phyloP scores from a whole-genome alignment of 2,888 invertebrate genomes.

The Mycalesis mineus region DNA sequence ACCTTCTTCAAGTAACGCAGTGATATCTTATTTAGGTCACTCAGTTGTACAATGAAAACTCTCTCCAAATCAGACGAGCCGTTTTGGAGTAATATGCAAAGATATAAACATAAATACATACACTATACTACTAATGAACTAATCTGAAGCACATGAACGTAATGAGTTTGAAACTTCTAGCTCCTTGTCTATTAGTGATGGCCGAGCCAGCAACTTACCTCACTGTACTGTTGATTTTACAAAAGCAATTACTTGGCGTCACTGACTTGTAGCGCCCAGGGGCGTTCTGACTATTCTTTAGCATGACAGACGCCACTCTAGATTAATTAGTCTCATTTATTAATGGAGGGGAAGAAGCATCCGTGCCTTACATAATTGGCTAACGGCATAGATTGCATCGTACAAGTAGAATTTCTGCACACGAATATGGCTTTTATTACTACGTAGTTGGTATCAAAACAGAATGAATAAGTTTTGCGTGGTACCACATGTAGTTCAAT shows the following conservation, averaged over 20 bases:
- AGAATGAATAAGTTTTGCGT: slow-evolving; percentile 10
- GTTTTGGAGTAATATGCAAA: no score
- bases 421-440: slow-evolving; percentile 26
- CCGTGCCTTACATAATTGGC: slow-evolving; percentile 39
- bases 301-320: slow-evolving; percentile 68
- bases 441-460: slow-evolving; percentile 1
- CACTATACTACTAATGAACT: no score
- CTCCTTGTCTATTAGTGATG: slow-evolving; percentile 15
- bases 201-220: slow-evolving; percentile 31
- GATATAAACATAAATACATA: no score
- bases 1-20: no score
- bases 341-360: slow-evolving; percentile 51
- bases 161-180: no score
- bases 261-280: slow-evolving; percentile 44
- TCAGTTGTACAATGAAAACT: no score
- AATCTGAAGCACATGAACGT: no score
- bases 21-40: no score
- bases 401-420: slow-evolving; percentile 25
- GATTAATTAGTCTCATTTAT: slow-evolving; percentile 72
- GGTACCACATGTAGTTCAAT: slow-evolving; percentile 1
- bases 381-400: slow-evolving; percentile 27
- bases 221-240: slow-evolving; percentile 58
- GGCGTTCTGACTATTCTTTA: slow-evolving; percentile 62
- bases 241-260: slow-evolving; percentile 65
- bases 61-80: no score